A percentile compares a stretch with the other conserved stretches of the same genome.
phyloP scores from a whole-genome alignment of 2,113 vertebrate species.

The Colinus virginianus region DNA sequence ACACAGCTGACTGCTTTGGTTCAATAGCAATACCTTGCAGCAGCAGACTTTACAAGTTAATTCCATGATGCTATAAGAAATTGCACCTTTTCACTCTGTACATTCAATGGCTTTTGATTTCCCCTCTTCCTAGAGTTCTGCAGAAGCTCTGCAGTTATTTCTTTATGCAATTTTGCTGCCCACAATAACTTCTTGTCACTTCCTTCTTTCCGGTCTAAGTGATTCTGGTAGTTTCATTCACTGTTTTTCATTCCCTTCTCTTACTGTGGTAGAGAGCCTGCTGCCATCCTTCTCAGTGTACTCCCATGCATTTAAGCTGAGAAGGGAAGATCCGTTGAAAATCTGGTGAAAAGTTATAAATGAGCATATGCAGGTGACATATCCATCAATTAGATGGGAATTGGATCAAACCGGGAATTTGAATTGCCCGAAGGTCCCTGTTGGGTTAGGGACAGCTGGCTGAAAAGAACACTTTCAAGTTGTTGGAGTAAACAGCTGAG shows the following conservation, averaged over 20 bases:
- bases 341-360: background rate
- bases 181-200: background rate
- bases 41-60: constrained; percentile 47
- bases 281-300: background rate
- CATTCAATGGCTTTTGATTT: background rate
- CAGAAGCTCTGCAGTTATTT: background rate
- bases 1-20: constrained; percentile 13
- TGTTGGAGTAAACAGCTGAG: background rate
- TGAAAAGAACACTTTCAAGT: background rate
- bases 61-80: background rate
- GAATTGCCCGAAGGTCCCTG: background rate
- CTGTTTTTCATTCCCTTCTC: background rate
- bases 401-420: background rate
- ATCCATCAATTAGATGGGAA: background rate
- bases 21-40: background rate
- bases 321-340: background rate
- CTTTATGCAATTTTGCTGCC: background rate
- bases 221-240: background rate
- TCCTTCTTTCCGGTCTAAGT: background rate
- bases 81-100: background rate
- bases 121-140: background rate
- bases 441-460: background rate
- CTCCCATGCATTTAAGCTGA: background rate
- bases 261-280: background rate
- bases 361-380: background rate